A percentile compares a stretch with the other conserved stretches of the same genome.
phyloP scores from a whole-genome alignment of 2,888 invertebrate species.

The Entomobrya multifasciata region DNA sequence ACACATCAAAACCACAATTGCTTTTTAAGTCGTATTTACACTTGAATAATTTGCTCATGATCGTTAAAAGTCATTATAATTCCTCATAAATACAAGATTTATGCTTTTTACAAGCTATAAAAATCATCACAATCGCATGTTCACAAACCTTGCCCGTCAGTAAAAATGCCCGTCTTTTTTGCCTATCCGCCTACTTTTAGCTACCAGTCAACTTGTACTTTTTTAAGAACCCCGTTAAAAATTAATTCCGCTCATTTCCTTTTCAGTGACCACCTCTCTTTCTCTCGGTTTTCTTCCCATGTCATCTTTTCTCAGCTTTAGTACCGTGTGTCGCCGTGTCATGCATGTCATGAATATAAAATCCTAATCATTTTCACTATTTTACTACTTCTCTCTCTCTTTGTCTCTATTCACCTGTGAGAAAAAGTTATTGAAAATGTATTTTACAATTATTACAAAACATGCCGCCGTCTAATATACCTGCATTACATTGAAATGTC shows the following conservation, averaged over 20 bases:
- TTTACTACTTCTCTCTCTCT: too few relatives aligned
- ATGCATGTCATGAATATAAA: constrained; percentile 30
- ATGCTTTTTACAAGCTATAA: neutral
- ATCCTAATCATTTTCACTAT: neutral
- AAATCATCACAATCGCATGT: too few relatives aligned
- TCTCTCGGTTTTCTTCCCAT: neutral
- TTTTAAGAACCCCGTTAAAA: constrained; percentile 18
- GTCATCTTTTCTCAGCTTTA: neutral
- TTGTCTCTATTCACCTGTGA: too few relatives aligned
- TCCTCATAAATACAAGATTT: constrained; percentile 11
- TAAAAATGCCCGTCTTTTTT: neutral
- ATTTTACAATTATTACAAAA: too few relatives aligned
- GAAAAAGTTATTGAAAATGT: too few relatives aligned
- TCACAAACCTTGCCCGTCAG: neutral
- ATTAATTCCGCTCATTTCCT: constrained; percentile 37
- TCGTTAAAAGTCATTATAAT: constrained; percentile 19
- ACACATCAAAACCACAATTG: constrained; percentile 10
- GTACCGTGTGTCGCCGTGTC: neutral
- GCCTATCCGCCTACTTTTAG: neutral
- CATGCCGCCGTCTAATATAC: too few relatives aligned
- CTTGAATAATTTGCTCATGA: neutral
- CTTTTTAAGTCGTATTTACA: constrained; percentile 22
- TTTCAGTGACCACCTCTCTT: constrained; percentile 15
- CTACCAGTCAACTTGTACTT: neutral
- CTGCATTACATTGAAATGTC: too few relatives aligned